A percentile compares a stretch with the other conserved stretches of the same genome.
Evolutionary conservation across 2,113 vertebrate genomes (phyloP).

Genomic region (Protobothrops mucrosquamatus): DNA sequence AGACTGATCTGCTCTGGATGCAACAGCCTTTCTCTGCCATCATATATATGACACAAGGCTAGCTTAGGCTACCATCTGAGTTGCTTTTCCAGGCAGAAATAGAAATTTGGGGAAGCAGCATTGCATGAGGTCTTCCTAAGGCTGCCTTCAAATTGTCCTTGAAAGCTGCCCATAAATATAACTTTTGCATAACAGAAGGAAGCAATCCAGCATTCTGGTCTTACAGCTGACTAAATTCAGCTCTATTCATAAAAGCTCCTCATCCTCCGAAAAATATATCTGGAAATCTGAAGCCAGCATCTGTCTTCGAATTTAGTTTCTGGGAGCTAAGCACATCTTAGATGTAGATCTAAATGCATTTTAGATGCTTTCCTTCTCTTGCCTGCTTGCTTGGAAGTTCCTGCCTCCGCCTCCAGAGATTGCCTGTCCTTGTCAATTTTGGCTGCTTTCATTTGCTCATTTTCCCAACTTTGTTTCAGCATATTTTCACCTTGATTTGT

Average conservation of each 20-base stretch:
- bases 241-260: constrained; percentile 6
- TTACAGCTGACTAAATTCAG: constrained; percentile 9
- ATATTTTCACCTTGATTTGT: neutral
- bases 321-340: neutral
- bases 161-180: constrained; percentile 20
- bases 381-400: neutral
- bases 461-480: neutral
- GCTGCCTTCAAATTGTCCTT: constrained; percentile 18
- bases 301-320: neutral
- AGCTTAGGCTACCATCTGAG: neutral
- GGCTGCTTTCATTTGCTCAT: neutral
- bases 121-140: neutral
- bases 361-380: neutral
- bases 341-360: neutral
- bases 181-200: constrained; percentile 19
- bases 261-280: neutral
- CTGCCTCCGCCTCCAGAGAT: neutral
- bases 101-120: neutral
- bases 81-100: neutral
- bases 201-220: neutral
- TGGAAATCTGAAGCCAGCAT: neutral
- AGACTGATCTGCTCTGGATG: neutral
- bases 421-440: neutral
- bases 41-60: neutral
- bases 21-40: neutral